Base-by-base conservation (phyloP, 1,140 invertebrate species). In the Bombus consobrinus region DNA sequence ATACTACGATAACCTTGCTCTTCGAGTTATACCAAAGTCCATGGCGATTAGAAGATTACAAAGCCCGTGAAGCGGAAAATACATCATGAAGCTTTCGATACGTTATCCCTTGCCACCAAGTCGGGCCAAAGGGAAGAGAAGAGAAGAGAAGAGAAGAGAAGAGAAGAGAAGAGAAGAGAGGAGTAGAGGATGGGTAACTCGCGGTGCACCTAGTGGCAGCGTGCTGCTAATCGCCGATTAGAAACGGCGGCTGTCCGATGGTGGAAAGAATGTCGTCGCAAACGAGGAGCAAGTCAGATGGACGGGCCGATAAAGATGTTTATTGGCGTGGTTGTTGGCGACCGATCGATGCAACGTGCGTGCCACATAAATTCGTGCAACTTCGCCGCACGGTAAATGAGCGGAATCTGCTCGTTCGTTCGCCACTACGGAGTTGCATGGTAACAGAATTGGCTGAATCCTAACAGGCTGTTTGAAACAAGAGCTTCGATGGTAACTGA, bases 221-320 rank as follows among this genome's bases (percentile, higher is more conserved):
- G 41, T 64, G 78, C 74, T 74, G 85, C 80, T 89, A 89, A 89
- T 85, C 88, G 86, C 15, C 88, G 74, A 89, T 89, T 85, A 89
- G 88, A 85, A 80, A 80, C 53, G 75, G 59, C 75, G 62, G 62
- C 66, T 75, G 64, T 47, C 62, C 62, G 64, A 43, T 28, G 28
- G 41, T 43, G 59, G 82, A 88, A 81, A 81, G 88, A 85, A 85
- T 81, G 77, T 85, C 57, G 87, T 72, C 28, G 57, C 64, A 41
- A 62, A 71, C 84, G 41, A 34, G 64, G 43, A 37, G 81, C 28
- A 53, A 69, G 34, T n/a, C 41, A 74, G 80, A 87, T 68, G 80
- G 62, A 87, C 62, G 57, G 34, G 6, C 28, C 53, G 86, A 89
- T 88, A 89, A 89, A 89, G 78, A 87, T 81, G 82, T 89, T 89